Conservation (phyloP, 2,797 vertebrate species). For the Lacerta agilis region DNA sequence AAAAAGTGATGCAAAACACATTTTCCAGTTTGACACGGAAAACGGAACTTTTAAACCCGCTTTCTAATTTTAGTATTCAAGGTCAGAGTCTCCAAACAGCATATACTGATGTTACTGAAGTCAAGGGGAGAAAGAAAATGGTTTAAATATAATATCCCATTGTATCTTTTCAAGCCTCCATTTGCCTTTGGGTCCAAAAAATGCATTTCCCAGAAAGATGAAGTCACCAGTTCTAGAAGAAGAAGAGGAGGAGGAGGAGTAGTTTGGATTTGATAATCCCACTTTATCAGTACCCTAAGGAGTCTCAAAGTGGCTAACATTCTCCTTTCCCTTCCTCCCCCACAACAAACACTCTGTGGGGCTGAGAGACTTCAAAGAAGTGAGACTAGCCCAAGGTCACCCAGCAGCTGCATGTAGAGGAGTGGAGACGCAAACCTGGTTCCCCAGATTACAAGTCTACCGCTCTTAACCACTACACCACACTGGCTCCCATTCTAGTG, state of each 20-base stretch:
- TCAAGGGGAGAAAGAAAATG: neutral
- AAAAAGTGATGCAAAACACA: constrained; percentile 32
- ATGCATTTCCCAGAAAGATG: constrained; percentile 72
- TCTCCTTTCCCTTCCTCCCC: too few species aligned
- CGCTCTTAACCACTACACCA: too few species aligned
- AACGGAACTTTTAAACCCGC: neutral
- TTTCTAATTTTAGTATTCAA: constrained; percentile 3
- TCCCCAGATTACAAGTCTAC: too few species aligned
- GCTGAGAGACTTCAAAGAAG: too few species aligned
- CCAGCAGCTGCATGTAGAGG: too few species aligned
- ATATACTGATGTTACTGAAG: neutral
- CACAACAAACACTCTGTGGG: too few species aligned
- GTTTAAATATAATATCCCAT: neutral
- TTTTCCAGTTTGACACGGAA: neutral
- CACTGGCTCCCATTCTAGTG: neutral
- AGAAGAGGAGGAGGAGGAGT: too few species aligned
- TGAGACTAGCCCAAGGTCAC: too few species aligned
- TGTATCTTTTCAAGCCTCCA: constrained; percentile 61
- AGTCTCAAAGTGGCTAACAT: too few species aligned
- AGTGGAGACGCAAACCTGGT: too few species aligned
- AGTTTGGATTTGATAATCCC: too few species aligned
- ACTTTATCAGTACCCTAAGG: too few species aligned
- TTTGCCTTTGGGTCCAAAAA: constrained; percentile 64
- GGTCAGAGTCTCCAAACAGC: neutral
- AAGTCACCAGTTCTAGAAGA: constrained; percentile 60